Evolutionary conservation across 2,888 invertebrate genomes (phyloP).

Genomic region (Tortricodes alternella): DNA sequence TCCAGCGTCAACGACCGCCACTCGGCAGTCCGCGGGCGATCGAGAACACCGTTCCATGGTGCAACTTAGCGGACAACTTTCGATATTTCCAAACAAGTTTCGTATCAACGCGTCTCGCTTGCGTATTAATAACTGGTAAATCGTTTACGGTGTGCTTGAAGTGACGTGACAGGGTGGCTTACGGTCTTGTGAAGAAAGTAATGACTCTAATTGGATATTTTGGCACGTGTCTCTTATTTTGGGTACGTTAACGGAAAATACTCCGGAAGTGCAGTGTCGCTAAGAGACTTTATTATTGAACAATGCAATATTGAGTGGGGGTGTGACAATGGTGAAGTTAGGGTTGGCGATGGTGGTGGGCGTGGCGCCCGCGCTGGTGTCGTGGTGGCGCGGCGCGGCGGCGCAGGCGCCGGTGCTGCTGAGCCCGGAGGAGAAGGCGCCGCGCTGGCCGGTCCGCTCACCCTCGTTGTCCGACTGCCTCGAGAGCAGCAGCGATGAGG

Average conservation of each 20-base stretch:
- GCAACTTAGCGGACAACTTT: constrained; percentile 50
- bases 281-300: constrained; percentile 68
- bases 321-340: constrained; percentile 64
- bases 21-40: constrained; percentile 69
- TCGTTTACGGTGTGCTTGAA: not conserved
- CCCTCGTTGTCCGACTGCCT: constrained; percentile 78
- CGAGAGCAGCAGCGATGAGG: constrained; percentile 74
- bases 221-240: constrained; percentile 47
- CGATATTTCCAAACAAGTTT: constrained; percentile 37
- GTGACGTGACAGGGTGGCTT: not conserved
- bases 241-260: constrained; percentile 58
- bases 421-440: constrained; percentile 55
- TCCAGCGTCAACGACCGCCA: constrained; percentile 81
- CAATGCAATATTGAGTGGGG: constrained; percentile 51
- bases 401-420: constrained; percentile 52
- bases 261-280: constrained; percentile 56
- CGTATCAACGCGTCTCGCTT: not conserved
- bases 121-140: not conserved
- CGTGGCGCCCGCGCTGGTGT: constrained; percentile 76
- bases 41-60: constrained; percentile 62
- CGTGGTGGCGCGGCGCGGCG: constrained; percentile 76
- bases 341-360: constrained; percentile 79
- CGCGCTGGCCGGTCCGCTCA: constrained; percentile 64
- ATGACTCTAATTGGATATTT: constrained; percentile 25
- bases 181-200: not conserved